phyloP scores from a whole-genome alignment of 1,140 invertebrate genomes.

The Camponotus floridanus region DNA sequence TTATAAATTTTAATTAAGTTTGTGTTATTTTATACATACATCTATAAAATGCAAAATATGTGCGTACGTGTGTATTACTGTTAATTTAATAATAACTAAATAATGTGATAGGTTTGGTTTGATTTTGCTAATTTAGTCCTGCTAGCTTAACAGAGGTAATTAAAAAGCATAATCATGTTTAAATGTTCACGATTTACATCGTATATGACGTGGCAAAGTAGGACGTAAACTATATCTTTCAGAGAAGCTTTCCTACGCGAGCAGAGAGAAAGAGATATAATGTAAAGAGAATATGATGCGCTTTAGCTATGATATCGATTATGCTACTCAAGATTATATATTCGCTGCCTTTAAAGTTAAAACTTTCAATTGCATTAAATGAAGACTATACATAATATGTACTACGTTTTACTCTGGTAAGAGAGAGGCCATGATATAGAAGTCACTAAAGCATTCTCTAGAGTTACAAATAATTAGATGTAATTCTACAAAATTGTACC shows the following conservation, averaged over 20 bases:
- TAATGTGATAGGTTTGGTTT: too few species aligned
- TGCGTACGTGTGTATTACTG: background rate
- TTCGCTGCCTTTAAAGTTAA: conserved; percentile 3
- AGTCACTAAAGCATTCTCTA: conserved; percentile 17
- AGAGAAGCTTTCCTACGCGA: conserved; percentile 7
- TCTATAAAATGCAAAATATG: conserved; percentile 5
- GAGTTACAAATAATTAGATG: conserved; percentile 38
- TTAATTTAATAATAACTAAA: background rate
- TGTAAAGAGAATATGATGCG: conserved; percentile 14
- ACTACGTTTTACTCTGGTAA: background rate
- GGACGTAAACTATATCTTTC: conserved; percentile 38
- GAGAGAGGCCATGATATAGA: background rate
- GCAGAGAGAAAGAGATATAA: conserved; percentile 23
- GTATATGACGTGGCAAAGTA: conserved; percentile 38
- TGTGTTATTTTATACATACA: background rate
- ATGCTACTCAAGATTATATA: conserved; percentile 36
- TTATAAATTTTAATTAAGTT: background rate
- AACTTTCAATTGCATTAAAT: conserved; percentile 50
- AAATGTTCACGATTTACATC: conserved; percentile 37
- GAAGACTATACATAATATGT: conserved; percentile 5
- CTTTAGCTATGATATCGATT: conserved; percentile 33
- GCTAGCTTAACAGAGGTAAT: too few species aligned
- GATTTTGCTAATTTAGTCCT: too few species aligned
- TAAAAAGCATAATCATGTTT: conserved; percentile 15
- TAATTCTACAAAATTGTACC: conserved; percentile 6